Evolutionary conservation across 1,140 invertebrate species (phyloP).

Genomic region (Venturia canescens): DNA sequence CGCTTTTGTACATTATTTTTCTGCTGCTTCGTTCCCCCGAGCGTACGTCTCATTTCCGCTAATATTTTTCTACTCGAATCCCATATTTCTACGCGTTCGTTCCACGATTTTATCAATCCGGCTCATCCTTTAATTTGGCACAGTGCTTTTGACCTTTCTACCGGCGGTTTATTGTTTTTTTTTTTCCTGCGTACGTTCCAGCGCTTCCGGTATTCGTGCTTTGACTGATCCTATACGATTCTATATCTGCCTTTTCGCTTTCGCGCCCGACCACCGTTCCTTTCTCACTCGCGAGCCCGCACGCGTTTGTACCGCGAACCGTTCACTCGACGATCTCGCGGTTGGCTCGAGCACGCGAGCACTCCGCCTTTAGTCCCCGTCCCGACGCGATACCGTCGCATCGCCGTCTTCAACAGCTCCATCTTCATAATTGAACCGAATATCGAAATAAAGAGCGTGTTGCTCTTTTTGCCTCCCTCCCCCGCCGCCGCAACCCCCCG

Average conservation of each 20-base stretch:
- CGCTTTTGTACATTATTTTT: too few relatives aligned
- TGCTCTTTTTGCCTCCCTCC: neutral
- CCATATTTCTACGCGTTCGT: too few relatives aligned
- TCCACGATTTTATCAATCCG: too few relatives aligned
- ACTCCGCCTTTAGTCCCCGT: constrained; percentile 49
- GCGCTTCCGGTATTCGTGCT: neutral
- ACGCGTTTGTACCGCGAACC: constrained; percentile 14
- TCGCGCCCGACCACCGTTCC: constrained; percentile 7
- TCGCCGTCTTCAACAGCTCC: constrained; percentile 28
- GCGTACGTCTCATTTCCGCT: too few relatives aligned
- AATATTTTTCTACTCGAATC: too few relatives aligned
- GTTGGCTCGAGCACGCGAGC: constrained; percentile 25
- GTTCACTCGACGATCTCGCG: constrained; percentile 37
- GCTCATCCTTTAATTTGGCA: neutral
- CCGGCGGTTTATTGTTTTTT: neutral
- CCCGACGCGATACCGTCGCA: constrained; percentile 52
- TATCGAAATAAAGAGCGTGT: constrained; percentile 8
- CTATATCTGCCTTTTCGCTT: constrained; percentile 41
- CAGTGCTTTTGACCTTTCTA: neutral
- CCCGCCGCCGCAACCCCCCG: too few relatives aligned
- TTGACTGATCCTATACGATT: constrained; percentile 30
- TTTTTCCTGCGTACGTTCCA: neutral
- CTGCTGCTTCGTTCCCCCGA: too few relatives aligned
- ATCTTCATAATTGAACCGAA: constrained; percentile 5
- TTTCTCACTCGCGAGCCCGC: neutral